Percentiles rank a stretch among this genome's conserved stretches.
Conservation (phyloP, 1,140 invertebrate species). For the fruit fly (Drosophila melanogaster) region Release_6_plus_ISO1_MT NT_033779.5:3370501-3371000, state of each 20-base stretch:
- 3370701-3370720: slow-evolving; percentile 20
- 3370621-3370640: slow-evolving; percentile 3
- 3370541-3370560: neutral
- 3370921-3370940: slow-evolving; percentile 44
- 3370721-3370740: neutral
- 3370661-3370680: slow-evolving; percentile 15
- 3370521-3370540: slow-evolving; percentile 12
- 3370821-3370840: neutral
- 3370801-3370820: neutral
- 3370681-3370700: slow-evolving; percentile 21
- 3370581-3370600: slow-evolving; percentile 16
- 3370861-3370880: slow-evolving; percentile 55
- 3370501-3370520: neutral
- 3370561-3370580: slow-evolving; percentile 2
- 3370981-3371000: slow-evolving; percentile 26
- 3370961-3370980: slow-evolving; percentile 44
- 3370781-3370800: slow-evolving; percentile 6
- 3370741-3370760: slow-evolving; percentile 25
- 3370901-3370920: slow-evolving; percentile 66
- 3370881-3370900: slow-evolving; percentile 41
- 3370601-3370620: slow-evolving; percentile 13
- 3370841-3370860: neutral
- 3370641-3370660: slow-evolving; percentile 35
- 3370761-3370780: slow-evolving; percentile 8
- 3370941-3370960: slow-evolving; percentile 41